Base-by-base conservation (phyloP, 2,113 vertebrate species). In the Sitta europaea region DNA sequence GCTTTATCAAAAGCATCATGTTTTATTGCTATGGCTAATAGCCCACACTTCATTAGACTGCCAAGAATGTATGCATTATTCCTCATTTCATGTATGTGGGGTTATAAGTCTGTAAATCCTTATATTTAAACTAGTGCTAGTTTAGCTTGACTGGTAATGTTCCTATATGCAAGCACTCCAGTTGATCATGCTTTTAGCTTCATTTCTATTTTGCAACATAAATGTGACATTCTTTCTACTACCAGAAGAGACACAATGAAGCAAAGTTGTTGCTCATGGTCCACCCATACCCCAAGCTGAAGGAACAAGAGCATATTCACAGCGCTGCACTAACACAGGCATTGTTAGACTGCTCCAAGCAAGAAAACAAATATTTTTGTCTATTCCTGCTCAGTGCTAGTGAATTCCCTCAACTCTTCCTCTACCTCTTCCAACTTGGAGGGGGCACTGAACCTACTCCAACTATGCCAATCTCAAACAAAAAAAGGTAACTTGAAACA, bases 21-120 rank as follows among this genome's bases (percentile, higher is more conserved):
- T 33, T 88, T 79, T 29, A 70, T 22, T 63, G 47, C 23, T 55
- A 16, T 50, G 38, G 9, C 54, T 16, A 86, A 38, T 2, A 62
- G 23, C 36, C 45, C 74, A 31, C 7, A 75, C 59, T 87, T 85
- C 77, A 70, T 25, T 6, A 81, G 12, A 48, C 9, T 58, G 38
- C 12, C 47, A n/a, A n/a, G 45, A 70, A 65, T 31, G 53, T 7
- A 74, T 3, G 10, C 22, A 6, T 43, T 85, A 42, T 67, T 47
- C 14, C 17, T 55, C 3, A 3, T 0, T 2, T 1, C 5, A 9
- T 1, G 3, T 45, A 71, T 36, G 11, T 3, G 1, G 28, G 10
- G 6, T 51, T 85, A 2, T 18, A n/a, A 12, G 9, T 21, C 62
- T 67, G 8, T 28, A 36, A 28, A 29, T 65, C 28, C 14, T 43